Evolutionary conservation across 2,888 invertebrate species (phyloP).

Genomic region (Arrhopalites spinosus): DNA sequence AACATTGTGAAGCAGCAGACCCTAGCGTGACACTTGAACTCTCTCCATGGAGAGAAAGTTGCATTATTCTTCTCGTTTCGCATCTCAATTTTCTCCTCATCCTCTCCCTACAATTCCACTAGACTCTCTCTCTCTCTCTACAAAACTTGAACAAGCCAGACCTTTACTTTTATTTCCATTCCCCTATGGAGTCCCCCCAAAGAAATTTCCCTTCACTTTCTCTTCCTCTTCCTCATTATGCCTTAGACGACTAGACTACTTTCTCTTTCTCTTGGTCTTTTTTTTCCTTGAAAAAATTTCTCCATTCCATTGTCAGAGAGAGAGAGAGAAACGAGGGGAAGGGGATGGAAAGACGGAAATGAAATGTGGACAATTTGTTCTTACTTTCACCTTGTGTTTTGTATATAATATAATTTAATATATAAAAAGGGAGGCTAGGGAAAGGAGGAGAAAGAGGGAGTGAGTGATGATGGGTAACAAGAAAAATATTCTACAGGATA

Average conservation of each 20-base stretch:
- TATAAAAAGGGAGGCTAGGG: background rate
- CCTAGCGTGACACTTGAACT: constrained; percentile 23
- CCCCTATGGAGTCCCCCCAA: too few relatives aligned
- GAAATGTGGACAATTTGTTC: background rate
- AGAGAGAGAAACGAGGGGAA: background rate
- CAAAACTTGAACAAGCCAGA: too few relatives aligned
- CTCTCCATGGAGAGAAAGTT: background rate
- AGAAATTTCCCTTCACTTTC: too few relatives aligned
- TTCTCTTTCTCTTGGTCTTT: background rate
- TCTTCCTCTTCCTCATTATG: too few relatives aligned
- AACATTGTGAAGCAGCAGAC: constrained; percentile 4
- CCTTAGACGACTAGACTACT: too few relatives aligned
- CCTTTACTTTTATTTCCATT: too few relatives aligned
- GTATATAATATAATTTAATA: too few relatives aligned
- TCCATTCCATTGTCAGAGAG: background rate
- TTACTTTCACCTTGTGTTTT: too few relatives aligned
- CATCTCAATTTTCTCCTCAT: constrained; percentile 9
- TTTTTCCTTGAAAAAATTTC: background rate
- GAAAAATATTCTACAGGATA: background rate
- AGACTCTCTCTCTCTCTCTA: background rate
- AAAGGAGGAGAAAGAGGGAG: background rate
- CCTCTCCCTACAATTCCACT: background rate
- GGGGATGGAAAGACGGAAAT: background rate
- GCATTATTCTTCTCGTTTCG: constrained; percentile 15
- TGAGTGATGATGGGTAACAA: background rate